Evolutionary conservation across 2,888 invertebrate species (phyloP).

Genomic region (Selenia dentaria): DNA sequence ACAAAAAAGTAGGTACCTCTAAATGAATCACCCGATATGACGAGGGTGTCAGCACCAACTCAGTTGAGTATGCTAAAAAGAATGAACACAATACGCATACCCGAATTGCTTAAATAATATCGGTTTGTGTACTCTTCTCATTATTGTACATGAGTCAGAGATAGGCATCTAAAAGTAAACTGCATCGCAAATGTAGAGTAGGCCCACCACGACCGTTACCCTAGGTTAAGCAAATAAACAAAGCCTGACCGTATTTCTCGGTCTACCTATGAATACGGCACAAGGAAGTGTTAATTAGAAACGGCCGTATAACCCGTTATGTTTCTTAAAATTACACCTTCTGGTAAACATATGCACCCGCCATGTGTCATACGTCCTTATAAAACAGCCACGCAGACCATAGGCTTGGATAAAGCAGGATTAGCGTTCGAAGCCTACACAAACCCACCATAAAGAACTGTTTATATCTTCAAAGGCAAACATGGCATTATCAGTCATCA

Average conservation of each 20-base stretch:
- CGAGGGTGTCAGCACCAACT: too few relatives aligned
- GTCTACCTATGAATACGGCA: constrained; percentile 58
- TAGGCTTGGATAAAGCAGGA: constrained; percentile 52
- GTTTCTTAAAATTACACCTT: constrained; percentile 68
- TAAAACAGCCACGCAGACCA: constrained; percentile 54
- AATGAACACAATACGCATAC: too few relatives aligned
- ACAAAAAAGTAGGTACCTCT: too few relatives aligned
- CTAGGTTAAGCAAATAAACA: constrained; percentile 21
- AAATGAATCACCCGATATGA: too few relatives aligned
- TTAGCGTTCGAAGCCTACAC: constrained; percentile 43
- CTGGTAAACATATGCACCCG: constrained; percentile 71
- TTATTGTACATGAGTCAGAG: constrained; percentile 16
- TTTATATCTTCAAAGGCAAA: not conserved
- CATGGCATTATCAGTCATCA: constrained; percentile 45
- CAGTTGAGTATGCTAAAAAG: too few relatives aligned
- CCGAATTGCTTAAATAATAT: too few relatives aligned
- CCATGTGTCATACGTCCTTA: constrained; percentile 75
- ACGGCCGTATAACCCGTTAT: constrained; percentile 72
- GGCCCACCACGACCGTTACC: constrained; percentile 22
- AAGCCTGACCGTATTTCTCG: constrained; percentile 31
- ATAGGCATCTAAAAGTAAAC: constrained; percentile 1
- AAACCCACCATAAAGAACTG: constrained; percentile 1
- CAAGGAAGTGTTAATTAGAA: constrained; percentile 72
- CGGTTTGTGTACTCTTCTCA: constrained; percentile 1
- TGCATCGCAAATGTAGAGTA: constrained; percentile 29